Evolutionary conservation across 2,888 invertebrate species (phyloP).

Genomic region (Trachelus tabidus): DNA sequence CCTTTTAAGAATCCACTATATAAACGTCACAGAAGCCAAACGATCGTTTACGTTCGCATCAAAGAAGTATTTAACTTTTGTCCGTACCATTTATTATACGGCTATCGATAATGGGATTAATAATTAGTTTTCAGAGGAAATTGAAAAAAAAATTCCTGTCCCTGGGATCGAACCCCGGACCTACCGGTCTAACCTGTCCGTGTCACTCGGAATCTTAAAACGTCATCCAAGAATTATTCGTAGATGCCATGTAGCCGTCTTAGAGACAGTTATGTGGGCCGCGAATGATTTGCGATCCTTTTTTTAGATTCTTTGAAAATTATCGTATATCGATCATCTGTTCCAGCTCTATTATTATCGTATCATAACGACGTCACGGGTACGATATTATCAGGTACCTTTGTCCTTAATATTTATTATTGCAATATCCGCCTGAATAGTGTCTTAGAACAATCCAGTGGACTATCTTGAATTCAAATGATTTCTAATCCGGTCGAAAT

Average conservation of each 20-base stretch:
- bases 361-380: background rate
- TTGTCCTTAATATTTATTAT: no score
- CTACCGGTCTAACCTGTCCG: background rate
- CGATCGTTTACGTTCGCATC: background rate
- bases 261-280: background rate
- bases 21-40: background rate
- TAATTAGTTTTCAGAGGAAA: background rate
- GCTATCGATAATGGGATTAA: background rate
- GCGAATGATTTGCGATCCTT: background rate
- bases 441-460: background rate
- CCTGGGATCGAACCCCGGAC: background rate
- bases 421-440: background rate
- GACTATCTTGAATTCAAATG: background rate
- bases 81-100: background rate
- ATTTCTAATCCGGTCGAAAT: background rate
- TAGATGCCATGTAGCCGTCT: background rate
- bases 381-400: background rate
- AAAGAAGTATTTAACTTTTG: background rate
- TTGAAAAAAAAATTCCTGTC: background rate
- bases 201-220: background rate
- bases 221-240: background rate
- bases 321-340: background rate
- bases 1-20: background rate
- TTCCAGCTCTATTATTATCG: background rate
- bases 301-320: background rate